Base-by-base conservation (phyloP, 2,888 invertebrate species). In the Bellardia bayeri region DNA sequence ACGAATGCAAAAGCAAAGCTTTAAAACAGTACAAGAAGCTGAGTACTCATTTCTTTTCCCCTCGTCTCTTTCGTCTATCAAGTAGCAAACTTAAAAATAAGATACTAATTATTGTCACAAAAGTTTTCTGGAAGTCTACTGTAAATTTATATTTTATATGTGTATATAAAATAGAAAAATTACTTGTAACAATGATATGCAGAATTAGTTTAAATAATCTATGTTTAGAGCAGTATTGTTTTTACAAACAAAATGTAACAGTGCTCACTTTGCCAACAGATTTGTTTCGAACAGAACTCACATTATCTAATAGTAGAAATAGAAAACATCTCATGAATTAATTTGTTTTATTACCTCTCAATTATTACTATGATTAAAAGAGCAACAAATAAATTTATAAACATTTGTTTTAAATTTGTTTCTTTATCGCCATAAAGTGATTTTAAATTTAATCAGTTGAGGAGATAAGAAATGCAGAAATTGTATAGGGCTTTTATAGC, bases 261-360 rank as follows among this genome's bases (percentile, higher is more conserved):
- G 14, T 61, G 7, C 61, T 14, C 61, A 33, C 61, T 61, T 33
- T 6, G 30, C 61, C 33, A 61, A 4, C 33, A 61, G 51, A n/a
- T 51, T n/a, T 51, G 6, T n/a, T 51, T 51, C 4, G 4, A 51
- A 51, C 51, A n/a, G 13, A 45, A n/a, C 51, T n/a, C 13, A 51
- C 3, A 51, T 51, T 51, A 51, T 51, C 51, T 51, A 61, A 13
- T n/a, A 33, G 33, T n/a, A 33, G 33, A 14, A 4, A 33, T 61
- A 61, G 61, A 61, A 33, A 61, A 5, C 33, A 61, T 61, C 61
- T 61, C 51, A 51, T 51, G 51, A 51, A 51, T 51, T 51, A 51
- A 51, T n/a, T 51, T 51, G 51, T 51, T 51, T 51, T 51, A 51
- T 51, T 51, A 51, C 6, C 11, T 51, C 7, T 51, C n/a, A 51